Conservation (phyloP, 1,140 invertebrate genomes). For the Psix sp. region DNA sequence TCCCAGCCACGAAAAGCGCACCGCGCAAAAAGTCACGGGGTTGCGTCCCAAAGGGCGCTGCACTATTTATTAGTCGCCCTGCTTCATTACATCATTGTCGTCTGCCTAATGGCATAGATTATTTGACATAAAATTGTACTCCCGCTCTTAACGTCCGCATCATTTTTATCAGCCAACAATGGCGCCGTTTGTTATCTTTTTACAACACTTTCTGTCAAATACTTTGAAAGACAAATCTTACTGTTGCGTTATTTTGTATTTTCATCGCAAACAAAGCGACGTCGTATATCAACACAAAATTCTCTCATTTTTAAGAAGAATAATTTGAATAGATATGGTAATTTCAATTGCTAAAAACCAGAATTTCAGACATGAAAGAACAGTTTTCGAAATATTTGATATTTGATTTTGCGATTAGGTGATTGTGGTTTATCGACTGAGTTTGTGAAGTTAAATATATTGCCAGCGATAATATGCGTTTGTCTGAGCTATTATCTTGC, state of each 20-base stretch:
- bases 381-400: too few relatives aligned
- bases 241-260: too few relatives aligned
- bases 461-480: conserved; percentile 39
- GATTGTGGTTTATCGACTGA: conserved; percentile 11
- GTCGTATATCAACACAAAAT: too few relatives aligned
- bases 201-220: too few relatives aligned
- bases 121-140: conserved; percentile 36
- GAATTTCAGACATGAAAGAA: too few relatives aligned
- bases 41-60: conserved; percentile 34
- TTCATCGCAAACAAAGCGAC: too few relatives aligned
- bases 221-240: too few relatives aligned
- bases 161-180: too few relatives aligned
- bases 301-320: too few relatives aligned
- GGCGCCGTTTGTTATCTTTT: too few relatives aligned
- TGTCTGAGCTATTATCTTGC: conserved; percentile 32
- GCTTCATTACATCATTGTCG: conserved; percentile 54
- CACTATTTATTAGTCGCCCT: conserved; percentile 41
- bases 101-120: conserved; percentile 43
- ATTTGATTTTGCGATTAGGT: conserved; percentile 13
- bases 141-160: background rate
- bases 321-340: too few relatives aligned
- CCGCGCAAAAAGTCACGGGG: conserved; percentile 28
- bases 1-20: conserved; percentile 33
- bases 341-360: too few relatives aligned
- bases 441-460: conserved; percentile 36